Evolutionary conservation across 2,888 invertebrate genomes (phyloP).

Genomic region (Lepidocyrtoides sp.): DNA sequence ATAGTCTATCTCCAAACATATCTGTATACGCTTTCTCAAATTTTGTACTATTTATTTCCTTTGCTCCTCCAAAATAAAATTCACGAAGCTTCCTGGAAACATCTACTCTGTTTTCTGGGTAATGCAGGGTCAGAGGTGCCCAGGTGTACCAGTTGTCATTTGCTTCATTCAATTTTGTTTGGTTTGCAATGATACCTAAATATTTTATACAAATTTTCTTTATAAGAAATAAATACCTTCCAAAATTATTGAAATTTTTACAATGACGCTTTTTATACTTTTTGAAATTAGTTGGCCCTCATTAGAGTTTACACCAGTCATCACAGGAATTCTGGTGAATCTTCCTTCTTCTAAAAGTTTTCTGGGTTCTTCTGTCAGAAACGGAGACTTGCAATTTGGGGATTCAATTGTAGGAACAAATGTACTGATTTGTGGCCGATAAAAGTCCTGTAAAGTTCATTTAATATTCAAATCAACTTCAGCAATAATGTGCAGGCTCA

Average conservation of each 20-base stretch:
- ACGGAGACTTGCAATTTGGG: constrained; percentile 78
- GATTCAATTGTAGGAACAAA: constrained; percentile 83
- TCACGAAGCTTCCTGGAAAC: constrained; percentile 66
- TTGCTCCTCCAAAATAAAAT: constrained; percentile 79
- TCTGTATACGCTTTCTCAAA: constrained; percentile 68
- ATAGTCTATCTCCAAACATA: constrained; percentile 79
- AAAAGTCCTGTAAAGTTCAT: constrained; percentile 67
- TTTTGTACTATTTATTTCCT: constrained; percentile 57
- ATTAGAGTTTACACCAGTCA: constrained; percentile 80
- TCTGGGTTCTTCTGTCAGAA: constrained; percentile 81
- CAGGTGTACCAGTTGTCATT: constrained; percentile 76
- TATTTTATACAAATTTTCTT: too few species aligned
- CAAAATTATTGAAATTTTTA: too few species aligned
- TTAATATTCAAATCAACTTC: too few species aligned
- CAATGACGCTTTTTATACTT: too few species aligned
- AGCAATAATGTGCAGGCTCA: too few species aligned
- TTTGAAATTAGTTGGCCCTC: constrained; percentile 80
- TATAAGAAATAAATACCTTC: too few species aligned
- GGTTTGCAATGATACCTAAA: constrained; percentile 63
- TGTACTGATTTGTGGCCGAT: constrained; percentile 60
- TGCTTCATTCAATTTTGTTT: constrained; percentile 78
- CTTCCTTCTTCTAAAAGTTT: constrained; percentile 75
- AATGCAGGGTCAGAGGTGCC: constrained; percentile 73
- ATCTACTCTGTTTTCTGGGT: constrained; percentile 27
- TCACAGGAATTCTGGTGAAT: constrained; percentile 79